Base-by-base conservation (phyloP, 2,888 invertebrate genomes). In the Eilema caniola region DNA sequence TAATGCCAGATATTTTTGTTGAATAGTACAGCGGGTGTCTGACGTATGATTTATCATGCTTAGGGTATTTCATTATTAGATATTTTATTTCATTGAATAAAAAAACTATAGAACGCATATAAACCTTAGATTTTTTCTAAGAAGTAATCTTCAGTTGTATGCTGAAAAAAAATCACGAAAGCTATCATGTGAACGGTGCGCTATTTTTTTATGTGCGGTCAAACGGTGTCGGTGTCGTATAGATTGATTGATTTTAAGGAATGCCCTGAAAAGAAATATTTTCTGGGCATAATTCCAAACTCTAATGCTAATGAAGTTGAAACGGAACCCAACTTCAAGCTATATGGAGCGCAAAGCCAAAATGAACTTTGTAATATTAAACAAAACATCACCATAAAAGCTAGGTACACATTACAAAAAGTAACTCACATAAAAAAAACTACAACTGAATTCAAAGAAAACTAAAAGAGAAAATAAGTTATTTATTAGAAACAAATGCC, bases 1-100 rank as follows among this genome's bases (percentile, higher is more conserved):
- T 74, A 75, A 73, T 63, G 70, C 60, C 37, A 41, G 62, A 74
- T 73, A 71, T 74, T 71, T 72, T 69, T 71, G 67, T 28, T n/a
- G n/a, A 5, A 20, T 53, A 20, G 28, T 24, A 57, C 63, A 31
- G 10, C 47, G 59, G 57, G 5, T 41, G 59, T 47, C 33, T 64
- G 41, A 63, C 59, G 47, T 41, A n/a, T 69, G 65, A 69, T 65
- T 69, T 65, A 69, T 65, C 12, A 28, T 47, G 3, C 62, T 59
- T 12, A 0, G 33, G 57, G 56, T 20, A 24, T 23, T 66, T 56
- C 12, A 37, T 23, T 59, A 41, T 25, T 66, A 59, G 2, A 16
- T 16, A 59, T 61, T 23, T 37, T 41, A 53, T 53, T n/a, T 53
- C 10, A 47, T 20, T 4, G 47, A 47, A 47, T 20, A 5, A 20